Conservation (phyloP, 2,797 vertebrate species). For the Phaenicophaeus curvirostris region DNA sequence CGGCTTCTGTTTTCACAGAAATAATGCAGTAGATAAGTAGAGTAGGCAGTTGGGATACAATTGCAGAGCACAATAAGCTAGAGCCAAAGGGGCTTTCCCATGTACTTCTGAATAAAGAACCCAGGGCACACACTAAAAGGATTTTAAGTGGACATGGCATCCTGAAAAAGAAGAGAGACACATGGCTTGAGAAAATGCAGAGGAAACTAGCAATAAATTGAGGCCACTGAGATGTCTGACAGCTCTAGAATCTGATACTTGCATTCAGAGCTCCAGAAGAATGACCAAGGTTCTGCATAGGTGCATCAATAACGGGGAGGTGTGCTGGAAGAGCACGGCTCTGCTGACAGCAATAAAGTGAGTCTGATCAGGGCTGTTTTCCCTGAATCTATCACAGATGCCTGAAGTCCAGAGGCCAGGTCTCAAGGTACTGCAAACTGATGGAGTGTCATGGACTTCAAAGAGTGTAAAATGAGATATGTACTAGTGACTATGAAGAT, state of each 20-base stretch:
- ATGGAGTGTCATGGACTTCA: no score
- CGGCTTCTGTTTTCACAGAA: conserved; percentile 58
- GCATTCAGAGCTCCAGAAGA: not conserved
- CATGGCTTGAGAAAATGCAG: not conserved
- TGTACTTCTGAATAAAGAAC: not conserved
- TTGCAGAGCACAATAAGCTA: not conserved
- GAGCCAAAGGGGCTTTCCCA: conserved; percentile 46
- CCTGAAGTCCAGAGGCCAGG: no score
- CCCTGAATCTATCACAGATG: no score
- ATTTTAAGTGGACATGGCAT: conserved; percentile 11
- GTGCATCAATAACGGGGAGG: no score
- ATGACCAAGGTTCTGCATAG: not conserved
- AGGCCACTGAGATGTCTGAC: not conserved
- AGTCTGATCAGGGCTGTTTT: no score
- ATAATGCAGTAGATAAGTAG: conserved; percentile 59
- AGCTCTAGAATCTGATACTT: not conserved
- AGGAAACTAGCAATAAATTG: not conserved
- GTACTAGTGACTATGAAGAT: no score
- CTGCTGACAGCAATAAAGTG: no score
- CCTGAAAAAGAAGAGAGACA: not conserved
- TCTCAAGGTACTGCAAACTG: no score
- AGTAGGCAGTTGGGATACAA: conserved; percentile 33
- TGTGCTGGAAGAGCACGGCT: no score
- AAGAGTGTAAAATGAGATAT: no score
- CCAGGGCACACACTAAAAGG: not conserved